Base-by-base conservation (phyloP, 2,888 invertebrate genomes). In the Deilephila porcellus region DNA sequence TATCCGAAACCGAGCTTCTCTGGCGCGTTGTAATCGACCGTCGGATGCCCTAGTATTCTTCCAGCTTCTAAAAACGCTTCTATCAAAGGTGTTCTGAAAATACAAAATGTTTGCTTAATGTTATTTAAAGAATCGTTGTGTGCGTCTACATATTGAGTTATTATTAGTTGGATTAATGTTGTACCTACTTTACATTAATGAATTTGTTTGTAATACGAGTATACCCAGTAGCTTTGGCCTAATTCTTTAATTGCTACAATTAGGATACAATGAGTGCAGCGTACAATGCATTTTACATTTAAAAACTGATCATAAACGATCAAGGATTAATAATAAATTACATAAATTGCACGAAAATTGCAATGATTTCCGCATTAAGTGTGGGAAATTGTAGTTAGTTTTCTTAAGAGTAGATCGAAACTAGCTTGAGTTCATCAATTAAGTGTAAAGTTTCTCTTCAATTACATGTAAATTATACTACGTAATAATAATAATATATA, bases 21-120 rank as follows among this genome's bases (percentile, higher is more conserved):
- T 14, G 94, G 92, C 0, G 96, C 96, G 83, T 97, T 97, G 84
- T 97, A 97, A 85, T 97, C 97, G 5, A 95, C 92, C 72, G 96
- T 93, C 0, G 96, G 95, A 71, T 96, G 93, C 0, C 97, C 97
- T 74, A 96, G 86, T 83, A 96, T 95, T 75, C 93, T 86, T 4
- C 96, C 96, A 0, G 96, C 96, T 77, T 96, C 90, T 1, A 97
- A 89, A 81, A 97, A 96, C 0, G 96, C 96, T 17, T 95, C 93
- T 0, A 96, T 94, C 2, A 97, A 89, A 75, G 95, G 88, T 32
- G 93, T 89, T 72, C 92, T 92, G 86, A n/a, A 85, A 85, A 74
- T 37, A 56, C 25, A 5, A 20, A 1, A n/a, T n/a, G 1, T 56
- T 17, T 19, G n/a, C 1, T 56, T 19, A 56, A n/a, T 45, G 6